phyloP scores from a whole-genome alignment of 2,888 invertebrate species.

The Rhaphigaster nebulosa region DNA sequence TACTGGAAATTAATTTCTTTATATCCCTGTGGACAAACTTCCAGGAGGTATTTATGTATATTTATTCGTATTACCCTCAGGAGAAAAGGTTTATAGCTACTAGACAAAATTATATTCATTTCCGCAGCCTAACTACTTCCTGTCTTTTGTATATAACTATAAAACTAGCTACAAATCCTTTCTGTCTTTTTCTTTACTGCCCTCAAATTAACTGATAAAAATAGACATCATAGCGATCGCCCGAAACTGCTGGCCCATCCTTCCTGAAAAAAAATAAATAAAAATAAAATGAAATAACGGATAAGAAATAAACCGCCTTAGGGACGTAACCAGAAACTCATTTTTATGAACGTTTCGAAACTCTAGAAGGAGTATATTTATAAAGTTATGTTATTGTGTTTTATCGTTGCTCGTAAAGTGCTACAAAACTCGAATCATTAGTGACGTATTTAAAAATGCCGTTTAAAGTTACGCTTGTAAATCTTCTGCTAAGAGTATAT shows the following conservation, averaged over 20 bases:
- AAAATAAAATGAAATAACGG: too few species aligned
- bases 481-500: background rate
- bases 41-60: background rate
- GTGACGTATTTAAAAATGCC: slow-evolving; percentile 21
- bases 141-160: slow-evolving; percentile 6
- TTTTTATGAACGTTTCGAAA: slow-evolving; percentile 33
- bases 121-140: background rate
- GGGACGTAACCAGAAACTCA: slow-evolving; percentile 11
- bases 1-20: background rate
- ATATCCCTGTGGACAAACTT: background rate
- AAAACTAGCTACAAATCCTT: background rate
- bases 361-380: slow-evolving; percentile 38
- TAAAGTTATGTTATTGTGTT: slow-evolving; percentile 1
- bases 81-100: background rate
- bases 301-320: background rate
- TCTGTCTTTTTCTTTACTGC: background rate
- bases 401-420: slow-evolving; percentile 21
- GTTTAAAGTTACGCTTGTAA: slow-evolving; percentile 35
- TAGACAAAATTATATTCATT: slow-evolving; percentile 1
- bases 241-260: background rate
- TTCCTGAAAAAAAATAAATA: background rate
- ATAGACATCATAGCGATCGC: slow-evolving; percentile 19
- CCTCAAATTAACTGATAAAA: background rate
- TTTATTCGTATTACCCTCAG: background rate
- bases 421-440: background rate